These are phyloP conservation scores for Pipistrellus pipistrellus DNA, from an alignment of 2,797 vertebrate genomes.

Conservation along the genomic window DNA sequence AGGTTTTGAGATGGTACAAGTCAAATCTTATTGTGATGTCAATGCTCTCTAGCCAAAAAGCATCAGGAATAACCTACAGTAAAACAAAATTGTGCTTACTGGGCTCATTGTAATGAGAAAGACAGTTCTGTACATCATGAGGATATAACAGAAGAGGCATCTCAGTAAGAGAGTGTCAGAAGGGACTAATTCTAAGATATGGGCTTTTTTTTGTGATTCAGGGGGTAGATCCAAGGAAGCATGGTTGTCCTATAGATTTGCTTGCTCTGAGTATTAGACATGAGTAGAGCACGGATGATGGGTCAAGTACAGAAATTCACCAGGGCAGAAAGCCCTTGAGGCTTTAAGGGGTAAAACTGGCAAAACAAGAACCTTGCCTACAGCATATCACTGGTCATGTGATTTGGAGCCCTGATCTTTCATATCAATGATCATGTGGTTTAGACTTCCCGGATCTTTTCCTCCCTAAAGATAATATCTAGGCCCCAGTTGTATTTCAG, in stretches of 20 bases:
- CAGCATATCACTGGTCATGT: no score
- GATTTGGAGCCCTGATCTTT: no score
- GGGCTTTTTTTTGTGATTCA: background rate
- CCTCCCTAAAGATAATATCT: no score
- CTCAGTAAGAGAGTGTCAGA: background rate
- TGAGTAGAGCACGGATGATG: no score
- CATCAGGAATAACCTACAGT: background rate
- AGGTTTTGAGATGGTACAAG: conserved; percentile 6
- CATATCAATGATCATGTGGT: no score
- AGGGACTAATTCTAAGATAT: background rate
- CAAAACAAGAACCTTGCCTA: no score
- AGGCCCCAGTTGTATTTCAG: no score
- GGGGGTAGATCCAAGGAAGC: background rate
- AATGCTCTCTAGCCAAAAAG: background rate
- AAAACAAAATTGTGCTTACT: conserved; percentile 19
- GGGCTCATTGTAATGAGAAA: conserved; percentile 9
- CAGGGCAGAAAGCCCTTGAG: no score
- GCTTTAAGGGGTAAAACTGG: no score
- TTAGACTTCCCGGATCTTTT: no score
- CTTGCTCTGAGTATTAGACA: background rate
- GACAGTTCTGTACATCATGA: background rate
- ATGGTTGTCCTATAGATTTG: conserved; percentile 10
- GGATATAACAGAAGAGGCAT: background rate
- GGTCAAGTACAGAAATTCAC: no score
- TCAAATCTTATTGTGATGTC: conserved; percentile 27